phyloP scores from a whole-genome alignment of 2,888 invertebrate genomes.

The Ceriagrion tenellum region DNA sequence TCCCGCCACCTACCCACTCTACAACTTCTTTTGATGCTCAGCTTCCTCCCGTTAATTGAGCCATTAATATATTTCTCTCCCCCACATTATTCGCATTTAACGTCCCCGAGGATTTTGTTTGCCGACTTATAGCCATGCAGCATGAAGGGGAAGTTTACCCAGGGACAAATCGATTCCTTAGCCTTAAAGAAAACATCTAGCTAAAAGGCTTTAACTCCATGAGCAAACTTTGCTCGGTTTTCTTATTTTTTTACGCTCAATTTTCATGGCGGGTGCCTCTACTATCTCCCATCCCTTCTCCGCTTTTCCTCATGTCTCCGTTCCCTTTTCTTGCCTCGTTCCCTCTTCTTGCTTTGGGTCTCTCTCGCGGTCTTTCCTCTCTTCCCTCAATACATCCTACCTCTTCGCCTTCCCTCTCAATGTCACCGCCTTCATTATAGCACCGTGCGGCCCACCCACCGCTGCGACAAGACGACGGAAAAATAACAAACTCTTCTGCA shows the following conservation, averaged over 20 bases:
- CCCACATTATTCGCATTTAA: neutral
- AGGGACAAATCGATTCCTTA: neutral
- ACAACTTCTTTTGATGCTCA: neutral
- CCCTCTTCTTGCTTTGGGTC: neutral
- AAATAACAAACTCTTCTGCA: neutral
- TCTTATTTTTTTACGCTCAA: neutral
- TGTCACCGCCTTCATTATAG: slow-evolving; percentile 2
- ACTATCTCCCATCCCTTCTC: neutral
- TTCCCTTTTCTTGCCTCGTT: neutral
- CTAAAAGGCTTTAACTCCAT: slow-evolving; percentile 4
- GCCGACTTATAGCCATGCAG: neutral
- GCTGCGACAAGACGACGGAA: neutral
- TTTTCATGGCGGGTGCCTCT: neutral
- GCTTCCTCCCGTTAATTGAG: neutral
- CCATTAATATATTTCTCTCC: slow-evolving; percentile 15
- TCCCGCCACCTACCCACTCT: neutral
- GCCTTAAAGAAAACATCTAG: slow-evolving; percentile 32
- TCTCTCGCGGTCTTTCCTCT: neutral
- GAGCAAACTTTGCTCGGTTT: neutral
- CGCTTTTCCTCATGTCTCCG: neutral
- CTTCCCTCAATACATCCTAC: neutral
- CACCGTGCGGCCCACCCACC: neutral
- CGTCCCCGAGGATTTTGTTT: slow-evolving; percentile 9
- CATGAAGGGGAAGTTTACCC: neutral
- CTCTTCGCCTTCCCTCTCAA: neutral